phyloP scores from a whole-genome alignment of 2,113 vertebrate genomes.

The Jacana jacana region DNA sequence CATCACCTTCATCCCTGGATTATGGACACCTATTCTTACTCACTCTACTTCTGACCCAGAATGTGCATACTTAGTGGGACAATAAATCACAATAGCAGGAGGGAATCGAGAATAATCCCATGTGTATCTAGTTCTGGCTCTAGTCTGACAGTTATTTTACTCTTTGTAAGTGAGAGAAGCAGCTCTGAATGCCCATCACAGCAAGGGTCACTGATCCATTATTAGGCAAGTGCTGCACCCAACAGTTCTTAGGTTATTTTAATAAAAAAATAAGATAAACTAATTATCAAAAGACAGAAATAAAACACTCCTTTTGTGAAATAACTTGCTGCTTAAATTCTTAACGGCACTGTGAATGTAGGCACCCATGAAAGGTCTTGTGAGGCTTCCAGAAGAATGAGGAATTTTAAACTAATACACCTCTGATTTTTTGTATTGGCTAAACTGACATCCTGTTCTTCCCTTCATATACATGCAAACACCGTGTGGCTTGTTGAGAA shows the following conservation, averaged over 20 bases:
- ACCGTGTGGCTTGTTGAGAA: neutral
- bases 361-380: neutral
- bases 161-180: neutral
- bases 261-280: neutral
- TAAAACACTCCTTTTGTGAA: neutral
- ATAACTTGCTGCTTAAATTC: neutral
- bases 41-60: neutral
- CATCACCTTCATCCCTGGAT: neutral
- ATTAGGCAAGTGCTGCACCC: neutral
- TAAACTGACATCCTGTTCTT: neutral
- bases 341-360: neutral
- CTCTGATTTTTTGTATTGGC: neutral
- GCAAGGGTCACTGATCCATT: neutral
- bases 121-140: neutral
- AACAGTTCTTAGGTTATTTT: neutral
- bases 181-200: neutral
- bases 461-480: neutral
- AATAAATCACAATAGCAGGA: neutral
- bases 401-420: neutral
- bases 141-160: neutral
- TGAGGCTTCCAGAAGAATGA: neutral
- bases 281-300: neutral
- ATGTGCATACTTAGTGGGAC: neutral
- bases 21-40: neutral
- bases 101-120: neutral